Evolutionary conservation across 1,140 invertebrate species (phyloP), one percentile per base, ranked within the genome.

Genomic region (Plectrocnemia conspersa): DNA sequence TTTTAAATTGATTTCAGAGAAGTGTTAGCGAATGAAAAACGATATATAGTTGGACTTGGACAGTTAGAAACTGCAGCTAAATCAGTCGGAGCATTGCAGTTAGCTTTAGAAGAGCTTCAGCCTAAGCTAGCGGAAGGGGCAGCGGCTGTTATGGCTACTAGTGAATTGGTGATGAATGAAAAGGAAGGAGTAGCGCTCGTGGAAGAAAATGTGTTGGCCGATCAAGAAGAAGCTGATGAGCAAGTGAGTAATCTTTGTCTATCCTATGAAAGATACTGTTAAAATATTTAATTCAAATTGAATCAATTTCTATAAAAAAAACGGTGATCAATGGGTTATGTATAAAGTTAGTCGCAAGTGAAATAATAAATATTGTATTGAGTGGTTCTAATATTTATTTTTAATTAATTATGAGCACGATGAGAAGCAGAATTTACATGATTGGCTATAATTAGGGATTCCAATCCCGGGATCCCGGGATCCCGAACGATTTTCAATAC

Each of bases 51-150:
- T 38, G 92, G 93, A 25, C 74, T 96, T n/a, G 85, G 89, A 59
- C 90, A 93, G 68, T 72, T 97, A 24, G 88, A 89, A 22, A 81
- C 83, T 65, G 91, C 92, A 27, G 84, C 88, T 1, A 79, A 82
- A 47, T 85, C 93, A 68, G 89, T 97, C 4, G 79, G 81, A 6
- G 82, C 85, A 10, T 90, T 97, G 81, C 91, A 97, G 74, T 77
- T 84, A 53, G 88, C 88, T 54, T 70, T 98, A 44, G 85, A 85
- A 65, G 79, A 84, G 5, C 68, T 98, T 15, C 91, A 97, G 66
- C 96, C 96, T 0, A 81, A 93, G 63, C 69, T 98, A 29, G 85
- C 93, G 1, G 82, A 84, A 49, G 91, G 93, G 0, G 88, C 92
- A 0, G 81, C 81, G 19, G 85, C 91, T 32, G 91, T 93, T 0